Evolutionary conservation across 2,113 vertebrate genomes (phyloP), one percentile per base, ranked within the genome.

Genomic region (Saccopteryx bilineata): DNA sequence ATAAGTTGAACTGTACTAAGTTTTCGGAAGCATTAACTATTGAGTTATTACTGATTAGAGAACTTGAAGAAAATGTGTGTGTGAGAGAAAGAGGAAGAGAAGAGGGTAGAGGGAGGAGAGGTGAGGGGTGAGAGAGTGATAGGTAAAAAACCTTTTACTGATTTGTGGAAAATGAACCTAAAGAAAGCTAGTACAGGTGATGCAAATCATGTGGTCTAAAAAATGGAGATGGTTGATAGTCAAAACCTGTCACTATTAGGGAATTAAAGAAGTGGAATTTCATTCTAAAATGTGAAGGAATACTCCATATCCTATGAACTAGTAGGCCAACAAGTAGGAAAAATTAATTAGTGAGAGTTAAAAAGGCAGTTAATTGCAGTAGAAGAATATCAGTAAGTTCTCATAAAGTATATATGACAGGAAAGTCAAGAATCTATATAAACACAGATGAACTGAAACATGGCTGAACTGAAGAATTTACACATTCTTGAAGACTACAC

Each of bases 261-360:
- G 31, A 96, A 80, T 60, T 68, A 52, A 65, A 87, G 50, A 76
- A 83, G 11, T 61, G 28, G 28, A 96, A 75, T 58, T 88, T 94
- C 80, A 89, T 61, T 90, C 12, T 96, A 88, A 63, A 46, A 91
- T 56, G 5, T 78, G 24, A 90, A 61, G 18, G 5, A 24, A 14
- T 56, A 31, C 31, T 69, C 31, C 23, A 71, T 13, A 76, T 50
- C 2, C 48, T 75, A 85, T 75, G 17, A 65, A 65, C 33, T 83
- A 13, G 9, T 71, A 71, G 60, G 13, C 39, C 39, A 65, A 61
- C 86, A 66, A 75, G 33, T 82, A 60, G 39, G 60, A 83, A 63
- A 60, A 12, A 93, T 68, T 24, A 60, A 60, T 63, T 23, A 58
- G 39, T 75, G 50, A 93, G 82, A 52, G 69, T 74, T 56, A n/a